Base-by-base conservation (phyloP, 2,888 invertebrate species). In the Pyrrhosoma nymphula region DNA sequence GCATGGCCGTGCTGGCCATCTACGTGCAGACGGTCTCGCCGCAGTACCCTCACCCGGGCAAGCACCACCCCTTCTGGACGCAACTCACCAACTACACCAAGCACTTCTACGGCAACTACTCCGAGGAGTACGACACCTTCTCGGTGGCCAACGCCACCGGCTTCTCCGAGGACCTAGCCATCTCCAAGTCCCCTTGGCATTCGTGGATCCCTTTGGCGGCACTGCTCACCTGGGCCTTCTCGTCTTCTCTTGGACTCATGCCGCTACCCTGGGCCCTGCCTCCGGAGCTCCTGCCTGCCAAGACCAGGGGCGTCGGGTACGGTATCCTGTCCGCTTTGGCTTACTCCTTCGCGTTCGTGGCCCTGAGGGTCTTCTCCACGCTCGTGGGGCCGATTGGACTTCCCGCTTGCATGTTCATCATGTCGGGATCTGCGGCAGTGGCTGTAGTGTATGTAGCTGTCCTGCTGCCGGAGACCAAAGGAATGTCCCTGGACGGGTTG, bases 241-340 rank as follows among this genome's bases (percentile, higher is more conserved):
- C 75, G 16, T n/a, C 91, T 0, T 63, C 90, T 82, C 39, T 95
- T 12, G 95, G 95, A 23, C 89, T 95, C 90, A 56, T 95, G 4
- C 88, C 95, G 35, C 56, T 95, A n/a, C 95, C 95, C 3, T 95
- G 95, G 95, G 95, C 95, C 47, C 88, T 95, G 56, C 69, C 88
- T 10, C 90, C 95, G n/a, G 95, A 95, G 56, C 69, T 95, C 47
- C 56, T 95, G 56, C 95, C 95, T 0, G 89, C 75, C 18, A 60
- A 39, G 89, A 88, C 95, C 18, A 88, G 95, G 35, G 95, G 95
- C 16, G 23, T 95, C 3, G 95, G 69, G 3, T 95, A 69, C n/a
- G 95, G 95, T 16, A 88, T 95, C 55, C 60, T 95, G 20, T 0
- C 95, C 6, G 88, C 95, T 4, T 26, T 95, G 88, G 95, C 95